Base-by-base conservation (phyloP, 2,888 invertebrate genomes). In the Himalopsyche japonica region DNA sequence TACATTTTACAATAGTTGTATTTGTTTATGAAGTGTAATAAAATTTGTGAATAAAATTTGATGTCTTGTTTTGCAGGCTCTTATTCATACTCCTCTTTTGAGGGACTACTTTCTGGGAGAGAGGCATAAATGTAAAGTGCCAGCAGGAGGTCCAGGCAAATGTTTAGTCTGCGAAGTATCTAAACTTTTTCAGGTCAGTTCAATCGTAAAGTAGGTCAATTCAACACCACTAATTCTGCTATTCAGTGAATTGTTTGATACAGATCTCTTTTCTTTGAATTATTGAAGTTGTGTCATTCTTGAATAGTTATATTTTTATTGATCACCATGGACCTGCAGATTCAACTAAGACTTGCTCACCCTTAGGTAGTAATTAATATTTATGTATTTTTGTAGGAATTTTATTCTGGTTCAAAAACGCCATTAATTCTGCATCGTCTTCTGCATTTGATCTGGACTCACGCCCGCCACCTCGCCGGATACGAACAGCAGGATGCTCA, bases 401-500 rank as follows among this genome's bases (percentile, higher is more conserved):
- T 98, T 91, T 98, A 98, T 91, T 97, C 97, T 7, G 98, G 98
- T 32, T 95, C 96, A 79, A 95, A 96, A 88, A 95, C 95, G 1
- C 98, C 99, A 0, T 92, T 98, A 89, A 97, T 97, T 37, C 94
- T 99, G 81, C 97, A 97, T 90, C 95, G 97, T 78, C 92, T 99
- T 86, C 93, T 99, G 87, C 97, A 98, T 91, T 93, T 98, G 89
- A 98, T 98, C 89, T 99, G 98, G 98, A 98, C 97, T n/a, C 97
- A 98, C 91, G 98, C 98, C 76, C 94, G 96, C 82, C 97, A 98
- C 90, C 93, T 99, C 88, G 98, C 98, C 37, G 98, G 98, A 80
- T 98, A 98, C 90, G 97, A 98, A 90, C 99, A 99, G 89, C 99
- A 99, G 90, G 99, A 99, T 90, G 99, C 99, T 32, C 99, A 99